These are phyloP conservation scores for Laticauda laticaudata DNA, from an alignment of 2,113 vertebrate genomes.

Conservation along the genomic window DNA sequence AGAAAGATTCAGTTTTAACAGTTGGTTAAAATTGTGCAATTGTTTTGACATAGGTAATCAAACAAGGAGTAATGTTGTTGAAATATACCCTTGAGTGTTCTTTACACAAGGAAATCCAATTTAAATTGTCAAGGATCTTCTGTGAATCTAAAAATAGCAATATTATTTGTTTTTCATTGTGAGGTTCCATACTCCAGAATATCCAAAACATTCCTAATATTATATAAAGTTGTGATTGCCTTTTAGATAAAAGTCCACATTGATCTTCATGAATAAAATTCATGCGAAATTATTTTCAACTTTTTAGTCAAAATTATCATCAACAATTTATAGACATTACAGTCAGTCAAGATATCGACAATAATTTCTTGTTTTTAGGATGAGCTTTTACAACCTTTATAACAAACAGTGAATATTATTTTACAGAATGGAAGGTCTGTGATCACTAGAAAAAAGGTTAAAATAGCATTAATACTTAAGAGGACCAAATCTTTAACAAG, in stretches of 20 bases:
- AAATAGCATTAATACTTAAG: background rate
- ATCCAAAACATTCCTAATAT: no score
- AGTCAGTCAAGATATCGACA: no score
- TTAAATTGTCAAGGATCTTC: background rate
- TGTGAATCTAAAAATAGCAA: background rate
- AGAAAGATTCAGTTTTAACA: background rate
- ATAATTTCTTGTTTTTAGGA: background rate
- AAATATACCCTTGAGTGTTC: background rate
- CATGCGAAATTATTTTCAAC: background rate
- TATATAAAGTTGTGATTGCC: no score
- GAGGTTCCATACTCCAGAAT: background rate
- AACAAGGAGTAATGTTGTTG: background rate
- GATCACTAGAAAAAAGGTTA: background rate
- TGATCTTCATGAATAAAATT: background rate
- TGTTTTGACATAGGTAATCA: background rate
- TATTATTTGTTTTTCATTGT: background rate
- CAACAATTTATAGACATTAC: background rate
- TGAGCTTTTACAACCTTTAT: no score
- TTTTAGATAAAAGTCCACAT: no score
- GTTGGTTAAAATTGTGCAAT: background rate
- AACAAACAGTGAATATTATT: background rate
- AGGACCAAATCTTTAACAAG: background rate
- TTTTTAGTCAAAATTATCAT: background rate
- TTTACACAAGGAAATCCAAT: background rate
- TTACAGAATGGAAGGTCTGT: background rate